These are phyloP conservation scores for Clupea harengus DNA, from an alignment of 2,113 vertebrate genomes.

Conservation along the genomic window DNA sequence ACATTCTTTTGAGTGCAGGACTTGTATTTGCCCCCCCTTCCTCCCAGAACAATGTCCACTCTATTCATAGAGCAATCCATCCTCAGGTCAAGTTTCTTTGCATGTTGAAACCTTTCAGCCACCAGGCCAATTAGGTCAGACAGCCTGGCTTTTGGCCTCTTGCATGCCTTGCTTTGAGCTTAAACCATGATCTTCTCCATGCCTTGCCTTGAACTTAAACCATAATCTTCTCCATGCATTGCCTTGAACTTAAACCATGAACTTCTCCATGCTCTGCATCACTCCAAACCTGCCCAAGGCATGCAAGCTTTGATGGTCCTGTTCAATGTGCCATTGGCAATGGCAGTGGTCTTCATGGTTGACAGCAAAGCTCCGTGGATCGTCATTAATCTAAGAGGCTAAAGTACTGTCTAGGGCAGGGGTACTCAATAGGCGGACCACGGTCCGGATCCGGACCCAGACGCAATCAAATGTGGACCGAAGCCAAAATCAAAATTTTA, in stretches of 20 bases:
- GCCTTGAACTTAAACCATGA: slow-evolving; percentile 34
- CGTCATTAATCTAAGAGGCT: background rate
- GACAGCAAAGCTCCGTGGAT: background rate
- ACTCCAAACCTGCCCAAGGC: slow-evolving; percentile 19
- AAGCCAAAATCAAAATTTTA: no score
- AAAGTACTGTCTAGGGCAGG: background rate
- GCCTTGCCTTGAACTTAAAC: slow-evolving; percentile 34
- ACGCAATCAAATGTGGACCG: no score
- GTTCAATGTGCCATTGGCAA: background rate
- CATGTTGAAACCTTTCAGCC: slow-evolving; percentile 39
- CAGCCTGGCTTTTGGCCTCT: slow-evolving; percentile 32
- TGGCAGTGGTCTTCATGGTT: background rate
- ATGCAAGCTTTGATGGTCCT: background rate
- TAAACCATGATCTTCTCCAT: slow-evolving; percentile 30
- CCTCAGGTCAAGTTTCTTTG: slow-evolving; percentile 38
- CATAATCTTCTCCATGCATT: slow-evolving; percentile 21
- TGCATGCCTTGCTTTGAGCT: slow-evolving; percentile 31
- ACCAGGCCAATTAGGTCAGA: slow-evolving; percentile 34
- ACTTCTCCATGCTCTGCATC: slow-evolving; percentile 18
- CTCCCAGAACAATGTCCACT: slow-evolving; percentile 39
- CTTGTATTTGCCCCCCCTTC: background rate
- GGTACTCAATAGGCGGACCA: no score
- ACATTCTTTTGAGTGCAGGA: slow-evolving; percentile 30
- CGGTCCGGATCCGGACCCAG: no score
- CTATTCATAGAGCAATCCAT: slow-evolving; percentile 46